Conservation (phyloP, 2,888 invertebrate species). For the Noctuana brunneofusca region DNA sequence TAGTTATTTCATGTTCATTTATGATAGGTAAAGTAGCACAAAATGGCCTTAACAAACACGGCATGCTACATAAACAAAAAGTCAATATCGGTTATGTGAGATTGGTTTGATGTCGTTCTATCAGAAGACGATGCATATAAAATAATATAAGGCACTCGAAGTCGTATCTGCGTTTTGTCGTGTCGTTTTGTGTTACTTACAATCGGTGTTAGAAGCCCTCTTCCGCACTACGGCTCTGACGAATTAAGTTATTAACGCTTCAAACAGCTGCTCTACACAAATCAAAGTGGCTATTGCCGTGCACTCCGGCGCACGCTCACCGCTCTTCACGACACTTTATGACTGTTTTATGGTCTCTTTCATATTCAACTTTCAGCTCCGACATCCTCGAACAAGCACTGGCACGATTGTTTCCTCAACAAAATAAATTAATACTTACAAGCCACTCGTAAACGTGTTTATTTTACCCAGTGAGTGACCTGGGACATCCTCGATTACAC, state of each 20-base stretch:
- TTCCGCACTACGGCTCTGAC: constrained; percentile 76
- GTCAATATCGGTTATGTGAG: background rate
- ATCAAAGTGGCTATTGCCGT: constrained; percentile 72
- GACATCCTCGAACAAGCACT: constrained; percentile 42
- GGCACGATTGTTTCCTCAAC: constrained; percentile 72
- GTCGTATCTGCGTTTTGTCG: background rate
- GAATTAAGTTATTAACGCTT: constrained; percentile 82
- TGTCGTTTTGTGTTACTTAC: background rate
- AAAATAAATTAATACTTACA: constrained; percentile 70
- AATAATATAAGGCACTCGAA: too few relatives aligned
- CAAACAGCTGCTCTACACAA: constrained; percentile 78
- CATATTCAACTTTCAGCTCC: constrained; percentile 74
- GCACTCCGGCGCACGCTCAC: constrained; percentile 56
- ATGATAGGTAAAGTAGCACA: background rate
- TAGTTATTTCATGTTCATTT: too few relatives aligned
- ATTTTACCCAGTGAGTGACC: constrained; percentile 59
- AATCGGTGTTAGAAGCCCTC: constrained; percentile 56
- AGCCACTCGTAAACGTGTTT: constrained; percentile 54
- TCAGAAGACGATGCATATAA: too few relatives aligned
- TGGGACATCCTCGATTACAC: constrained; percentile 61
- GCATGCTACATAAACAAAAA: background rate
- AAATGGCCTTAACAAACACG: background rate
- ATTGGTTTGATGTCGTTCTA: background rate
- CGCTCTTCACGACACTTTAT: constrained; percentile 69
- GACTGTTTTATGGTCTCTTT: constrained; percentile 75